phyloP scores from a whole-genome alignment of 1,140 invertebrate genomes.

The Anoplolepis gracilipes region DNA sequence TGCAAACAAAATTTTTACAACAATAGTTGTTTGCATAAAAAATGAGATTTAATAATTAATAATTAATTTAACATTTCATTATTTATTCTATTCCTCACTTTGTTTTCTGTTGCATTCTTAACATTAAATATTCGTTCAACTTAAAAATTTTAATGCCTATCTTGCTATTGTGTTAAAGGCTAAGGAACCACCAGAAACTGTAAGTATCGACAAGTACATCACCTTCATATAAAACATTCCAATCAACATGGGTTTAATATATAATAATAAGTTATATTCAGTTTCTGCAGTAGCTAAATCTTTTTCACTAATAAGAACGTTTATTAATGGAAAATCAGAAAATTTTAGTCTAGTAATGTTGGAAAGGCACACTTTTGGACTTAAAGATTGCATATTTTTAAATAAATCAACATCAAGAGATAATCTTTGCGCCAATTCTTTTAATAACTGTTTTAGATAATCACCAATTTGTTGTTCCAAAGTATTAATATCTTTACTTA shows the following conservation, averaged over 20 bases:
- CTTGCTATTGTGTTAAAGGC: not conserved
- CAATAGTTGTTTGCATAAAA: no score
- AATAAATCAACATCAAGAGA: not conserved
- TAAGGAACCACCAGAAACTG: not conserved
- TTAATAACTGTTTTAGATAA: not conserved
- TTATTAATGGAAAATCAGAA: not conserved
- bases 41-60: no score
- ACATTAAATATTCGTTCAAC: not conserved
- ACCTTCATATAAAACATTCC: not conserved
- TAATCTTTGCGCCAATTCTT: not conserved
- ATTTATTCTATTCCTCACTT: not conserved
- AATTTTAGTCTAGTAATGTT: not conserved
- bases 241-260: not conserved
- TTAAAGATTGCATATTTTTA: not conserved
- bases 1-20: no score
- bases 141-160: not conserved
- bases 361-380: not conserved
- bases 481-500: not conserved
- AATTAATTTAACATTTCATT: not conserved
- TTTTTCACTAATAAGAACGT: not conserved
- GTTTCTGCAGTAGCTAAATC: not conserved
- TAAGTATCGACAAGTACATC: not conserved
- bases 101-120: not conserved
- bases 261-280: conserved; percentile 5
- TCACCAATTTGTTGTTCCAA: not conserved